Evolutionary conservation across 2,888 invertebrate species (phyloP), one percentile per base, ranked within the genome.

Genomic region (Entomobrya multifasciata): DNA sequence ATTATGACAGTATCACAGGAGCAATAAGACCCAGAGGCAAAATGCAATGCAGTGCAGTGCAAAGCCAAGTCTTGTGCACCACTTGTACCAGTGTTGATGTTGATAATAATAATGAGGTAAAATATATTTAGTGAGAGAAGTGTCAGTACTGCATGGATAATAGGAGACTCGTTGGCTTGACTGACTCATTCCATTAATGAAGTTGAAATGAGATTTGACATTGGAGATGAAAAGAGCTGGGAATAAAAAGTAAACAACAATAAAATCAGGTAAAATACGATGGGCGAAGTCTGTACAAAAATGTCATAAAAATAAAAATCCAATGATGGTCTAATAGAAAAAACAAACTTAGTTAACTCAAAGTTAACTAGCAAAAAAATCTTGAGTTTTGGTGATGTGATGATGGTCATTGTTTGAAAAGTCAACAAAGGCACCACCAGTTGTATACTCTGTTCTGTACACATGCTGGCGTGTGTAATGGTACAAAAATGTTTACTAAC

Each of bases 201-300:
- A 74, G 74, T 70, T 82, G 74, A 82, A 74, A 82, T 74, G 62
- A 41, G 74, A 82, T 77, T 77, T 77, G 77, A 77, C 77, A 77
- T 77, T 77, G 77, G 77, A 55, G 47, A 72, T 10, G 22, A 20
- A 77, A n/a, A 30, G 27, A 76, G 36, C 76, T 44, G 72, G 17
- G 55, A 57, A 25, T 25, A 57, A 57, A 57, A 57, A 57, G 57
- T 57, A 78, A n/a, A 81, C 44, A 81, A 11, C 52, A 11, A 74
- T 82, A 74, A 82, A 82, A 22, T 74, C 30, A 13, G 30, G 30
- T 82, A 82, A 82, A 74, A 82, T 74, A 82, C 60, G 74, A 82
- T 82, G 82, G 82, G 82, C 82, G 82, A 82, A 82, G 81, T 81
- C 70, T 55, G 72, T 57, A 77, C 77, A 77, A 77, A 77, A 57